Evolutionary conservation across 2,888 invertebrate genomes (phyloP), one percentile per base, ranked within the genome.

Genomic region (Hartigia nigra): DNA sequence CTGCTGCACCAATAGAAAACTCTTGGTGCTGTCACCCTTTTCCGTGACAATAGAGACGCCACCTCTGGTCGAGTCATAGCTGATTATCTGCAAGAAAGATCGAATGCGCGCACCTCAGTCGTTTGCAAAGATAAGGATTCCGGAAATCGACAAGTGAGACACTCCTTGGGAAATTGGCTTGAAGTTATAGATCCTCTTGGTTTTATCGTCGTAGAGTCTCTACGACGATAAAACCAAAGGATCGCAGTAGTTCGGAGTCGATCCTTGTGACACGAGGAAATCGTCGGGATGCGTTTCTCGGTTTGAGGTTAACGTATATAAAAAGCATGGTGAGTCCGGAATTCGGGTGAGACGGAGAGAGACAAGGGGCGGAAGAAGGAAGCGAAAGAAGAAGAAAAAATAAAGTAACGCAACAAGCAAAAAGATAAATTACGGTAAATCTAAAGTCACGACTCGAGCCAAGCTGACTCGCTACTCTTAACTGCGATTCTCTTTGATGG

Each of bases 21-120:
- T 97, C 85, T 96, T 96, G 83, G 98, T 97, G 78, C 96, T 97
- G 92, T 97, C 97, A 78, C 97, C 97, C 91, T 97, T 96, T 92
- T 97, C 97, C 80, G 97, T 97, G 84, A 97, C 96, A 80, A 98
- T 97, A 81, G 97, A 97, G 76, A 98, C 97, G 75, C 98, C 98
- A 76, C 98, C 98, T 85, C 98, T 94, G 77, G 96, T 95, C 80
- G 97, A 97, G 92, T 98, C 97, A 93, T 98, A 98, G 94, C 97
- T 98, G 92, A 98, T 98, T 92, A 97, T 97, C 97, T 98, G 94
- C 74, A 92, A 92, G 81, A 86, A 85, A 85, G 86, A 83, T 84
- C 80, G 80, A 76, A 31, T 4, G 31, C 34, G 36, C 11, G n/a
- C 14, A 31, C 32, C 72, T 72, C 72, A 72, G 72, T 72, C 72